phyloP scores from a whole-genome alignment of 1,140 invertebrate species.

The Littorina saxatilis region DNA sequence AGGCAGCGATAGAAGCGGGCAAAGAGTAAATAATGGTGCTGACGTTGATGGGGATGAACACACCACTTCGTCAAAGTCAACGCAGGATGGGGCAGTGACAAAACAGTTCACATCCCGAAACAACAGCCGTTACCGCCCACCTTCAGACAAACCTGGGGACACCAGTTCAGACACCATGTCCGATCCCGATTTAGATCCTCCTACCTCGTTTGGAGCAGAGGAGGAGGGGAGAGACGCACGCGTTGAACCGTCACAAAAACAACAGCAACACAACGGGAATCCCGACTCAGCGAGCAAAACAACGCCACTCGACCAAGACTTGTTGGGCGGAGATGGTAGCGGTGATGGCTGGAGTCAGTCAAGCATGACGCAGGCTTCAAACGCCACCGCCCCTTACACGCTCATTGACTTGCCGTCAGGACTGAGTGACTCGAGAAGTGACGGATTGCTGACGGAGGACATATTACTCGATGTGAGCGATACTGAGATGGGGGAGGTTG shows the following conservation, averaged over 20 bases:
- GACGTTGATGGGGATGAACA: too few relatives aligned
- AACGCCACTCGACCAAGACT: background rate
- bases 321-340: background rate
- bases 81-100: too few relatives aligned
- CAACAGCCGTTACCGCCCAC: background rate
- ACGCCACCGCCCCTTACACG: background rate
- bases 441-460: background rate
- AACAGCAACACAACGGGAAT: background rate
- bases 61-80: too few relatives aligned
- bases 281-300: background rate
- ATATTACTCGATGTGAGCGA: conserved; percentile 17
- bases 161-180: background rate
- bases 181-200: background rate
- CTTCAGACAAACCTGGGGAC: background rate
- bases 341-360: background rate
- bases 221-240: background rate
- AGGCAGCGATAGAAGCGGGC: too few relatives aligned
- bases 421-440: background rate
- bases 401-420: conserved; percentile 6
- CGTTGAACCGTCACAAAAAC: too few relatives aligned
- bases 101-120: background rate
- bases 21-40: too few relatives aligned
- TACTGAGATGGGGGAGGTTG: background rate
- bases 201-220: too few relatives aligned
- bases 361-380: background rate